phyloP scores from a whole-genome alignment of 2,797 vertebrate genomes.

The Xenops minutus region DNA sequence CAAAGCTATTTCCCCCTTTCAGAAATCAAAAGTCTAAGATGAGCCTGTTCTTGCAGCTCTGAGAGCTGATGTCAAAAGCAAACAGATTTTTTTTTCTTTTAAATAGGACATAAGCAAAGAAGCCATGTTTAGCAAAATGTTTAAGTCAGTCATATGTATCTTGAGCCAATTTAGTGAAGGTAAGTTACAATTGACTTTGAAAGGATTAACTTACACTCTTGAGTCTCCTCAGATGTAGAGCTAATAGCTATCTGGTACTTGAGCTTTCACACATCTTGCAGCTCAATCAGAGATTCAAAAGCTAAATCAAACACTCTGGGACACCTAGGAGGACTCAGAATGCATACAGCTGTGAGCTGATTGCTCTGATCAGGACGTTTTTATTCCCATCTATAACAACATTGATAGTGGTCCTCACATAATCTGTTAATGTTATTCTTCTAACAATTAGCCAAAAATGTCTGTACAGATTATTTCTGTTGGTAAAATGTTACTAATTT shows the following conservation, averaged over 20 bases:
- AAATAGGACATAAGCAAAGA: not conserved
- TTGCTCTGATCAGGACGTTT: not conserved
- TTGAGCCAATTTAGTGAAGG: not conserved
- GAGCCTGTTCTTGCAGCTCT: not conserved
- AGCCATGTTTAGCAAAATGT: not conserved
- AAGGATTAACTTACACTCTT: constrained; percentile 32
- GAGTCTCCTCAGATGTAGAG: not conserved
- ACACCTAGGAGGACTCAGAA: not conserved
- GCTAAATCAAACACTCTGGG: constrained; percentile 8
- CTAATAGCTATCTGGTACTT: not conserved
- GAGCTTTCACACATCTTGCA: not conserved
- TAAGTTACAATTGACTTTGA: constrained; percentile 28
- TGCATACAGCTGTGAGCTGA: not conserved
- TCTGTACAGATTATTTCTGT: not conserved
- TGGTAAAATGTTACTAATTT: not conserved
- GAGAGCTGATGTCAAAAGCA: not conserved
- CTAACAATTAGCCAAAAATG: not conserved
- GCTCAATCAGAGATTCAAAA: not conserved
- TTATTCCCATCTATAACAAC: not conserved
- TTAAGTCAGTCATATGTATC: not conserved
- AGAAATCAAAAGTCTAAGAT: not conserved
- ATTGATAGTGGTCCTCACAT: not conserved
- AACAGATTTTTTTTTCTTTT: not conserved
- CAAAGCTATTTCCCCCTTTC: not conserved
- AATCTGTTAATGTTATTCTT: not conserved